phyloP scores from a whole-genome alignment of 37 sponge, comb jelly and placozoan species.

The Axinella damicornis region DNA sequence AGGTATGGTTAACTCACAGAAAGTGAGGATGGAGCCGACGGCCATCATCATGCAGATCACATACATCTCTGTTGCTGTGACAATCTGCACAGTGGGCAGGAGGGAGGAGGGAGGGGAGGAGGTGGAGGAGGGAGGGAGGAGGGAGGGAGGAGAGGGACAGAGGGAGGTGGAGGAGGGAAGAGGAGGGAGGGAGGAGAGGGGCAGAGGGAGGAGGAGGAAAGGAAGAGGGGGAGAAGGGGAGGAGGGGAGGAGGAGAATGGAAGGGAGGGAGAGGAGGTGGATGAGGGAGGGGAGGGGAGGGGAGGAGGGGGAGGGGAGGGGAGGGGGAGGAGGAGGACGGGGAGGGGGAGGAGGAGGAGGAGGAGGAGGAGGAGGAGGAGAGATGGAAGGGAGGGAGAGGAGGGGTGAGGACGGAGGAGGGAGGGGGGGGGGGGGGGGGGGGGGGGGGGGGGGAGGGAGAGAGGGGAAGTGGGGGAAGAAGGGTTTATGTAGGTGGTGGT shows the following conservation, averaged over 20 bases:
- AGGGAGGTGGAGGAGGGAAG: background rate
- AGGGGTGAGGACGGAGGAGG: no score
- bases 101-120: no score
- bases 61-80: slow-evolving; percentile 6
- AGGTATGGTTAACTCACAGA: background rate
- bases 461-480: no score
- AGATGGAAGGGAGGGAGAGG: no score
- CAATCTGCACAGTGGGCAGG: slow-evolving; percentile 1
- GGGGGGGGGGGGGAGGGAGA: no score
- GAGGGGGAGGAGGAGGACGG: background rate
- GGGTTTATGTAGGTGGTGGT: background rate
- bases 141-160: slow-evolving; percentile 7
- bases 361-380: no score
- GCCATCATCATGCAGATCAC: background rate
- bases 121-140: no score
- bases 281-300: background rate
- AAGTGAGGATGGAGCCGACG: background rate
- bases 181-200: background rate
- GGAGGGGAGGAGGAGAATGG: no score
- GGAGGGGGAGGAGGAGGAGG: background rate
- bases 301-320: background rate
- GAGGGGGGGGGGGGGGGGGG: no score
- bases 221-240: no score
- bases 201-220: no score
- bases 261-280: no score